Evolutionary conservation across 1,140 invertebrate genomes (phyloP), one percentile per base, ranked within the genome.

Genomic region (Drosophila malerkotliana): DNA sequence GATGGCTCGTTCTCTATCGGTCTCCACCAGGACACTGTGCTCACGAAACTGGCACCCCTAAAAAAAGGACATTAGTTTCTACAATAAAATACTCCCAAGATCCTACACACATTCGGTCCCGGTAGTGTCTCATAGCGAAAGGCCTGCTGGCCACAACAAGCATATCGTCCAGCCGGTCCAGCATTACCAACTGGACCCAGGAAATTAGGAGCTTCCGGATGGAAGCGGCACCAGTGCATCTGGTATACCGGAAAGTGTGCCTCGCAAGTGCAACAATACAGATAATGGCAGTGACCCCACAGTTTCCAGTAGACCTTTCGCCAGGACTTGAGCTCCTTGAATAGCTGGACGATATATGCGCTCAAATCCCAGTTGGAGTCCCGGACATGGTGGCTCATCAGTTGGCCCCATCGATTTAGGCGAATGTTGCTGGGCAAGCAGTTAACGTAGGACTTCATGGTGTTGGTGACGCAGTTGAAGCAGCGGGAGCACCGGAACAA

Each of bases 271-370:
- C 93, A 93, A 78, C 97, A 98, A 55, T 94, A 94, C 7, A 97
- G 91, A 92, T 96, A 97, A 92, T 98, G 96, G 67, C 95, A 95
- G 79, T 97, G 95, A 0, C 96, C 96, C 97, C 97, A 98, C 9
- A 98, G 92, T 54, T 96, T 94, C 98, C 98, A 99, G 92, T 98
- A 98, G 1, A 98, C 97, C 85, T 95, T 96, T 0, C 97, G 93
- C 98, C 98, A 98, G 0, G 95, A 95, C 68, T 96, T 96, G 34
- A 98, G 92, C 74, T 97, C 95, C 7, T 94, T 94, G 80, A 96
- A 95, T 15, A 98, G 91, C 67, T 94, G 94, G 8, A 95, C 88
- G 7, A 98, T 95, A 82, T 97, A 97, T 44, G 96, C 95, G 78
- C 96, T 97, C 8, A 98, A 92, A 78, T 96, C 96, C 97, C 97